Percentiles rank a stretch among this genome's conserved stretches.
phyloP scores from a whole-genome alignment of 2,113 vertebrate genomes.

The Suncus etruscus region DNA sequence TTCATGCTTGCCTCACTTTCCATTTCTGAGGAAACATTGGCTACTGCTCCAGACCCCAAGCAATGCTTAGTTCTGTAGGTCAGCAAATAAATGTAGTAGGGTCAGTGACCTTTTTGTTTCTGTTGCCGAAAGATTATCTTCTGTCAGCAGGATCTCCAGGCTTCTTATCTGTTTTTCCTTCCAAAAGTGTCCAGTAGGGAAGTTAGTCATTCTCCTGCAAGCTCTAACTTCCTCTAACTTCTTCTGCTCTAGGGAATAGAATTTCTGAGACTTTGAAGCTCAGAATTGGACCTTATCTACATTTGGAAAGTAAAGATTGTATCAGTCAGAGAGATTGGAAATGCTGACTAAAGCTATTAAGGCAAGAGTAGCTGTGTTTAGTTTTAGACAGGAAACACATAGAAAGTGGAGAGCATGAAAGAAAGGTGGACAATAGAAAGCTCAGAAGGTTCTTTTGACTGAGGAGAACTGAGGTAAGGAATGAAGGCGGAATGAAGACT shows the following conservation, averaged over 20 bases:
- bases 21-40: neutral
- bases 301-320: conserved; percentile 23
- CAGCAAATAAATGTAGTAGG: neutral
- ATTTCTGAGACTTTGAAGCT: neutral
- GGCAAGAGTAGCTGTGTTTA: too few species aligned
- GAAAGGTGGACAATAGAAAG: neutral
- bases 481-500: neutral
- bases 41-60: conserved; percentile 37
- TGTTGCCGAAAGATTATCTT: neutral
- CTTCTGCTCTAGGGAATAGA: neutral
- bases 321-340: conserved; percentile 14
- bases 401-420: neutral
- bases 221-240: neutral
- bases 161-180: neutral
- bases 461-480: neutral
- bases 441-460: neutral
- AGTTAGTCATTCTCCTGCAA: neutral
- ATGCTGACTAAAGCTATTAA: neutral
- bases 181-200: neutral
- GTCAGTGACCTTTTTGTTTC: neutral
- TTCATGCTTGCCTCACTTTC: conserved; percentile 3
- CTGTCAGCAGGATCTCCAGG: neutral
- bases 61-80: neutral
- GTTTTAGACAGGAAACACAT: neutral
- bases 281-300: neutral